These are phyloP conservation scores for Scaptodrosophila lebanonensis DNA, from an alignment of 1,140 invertebrate species.

Conservation along the genomic window DNA sequence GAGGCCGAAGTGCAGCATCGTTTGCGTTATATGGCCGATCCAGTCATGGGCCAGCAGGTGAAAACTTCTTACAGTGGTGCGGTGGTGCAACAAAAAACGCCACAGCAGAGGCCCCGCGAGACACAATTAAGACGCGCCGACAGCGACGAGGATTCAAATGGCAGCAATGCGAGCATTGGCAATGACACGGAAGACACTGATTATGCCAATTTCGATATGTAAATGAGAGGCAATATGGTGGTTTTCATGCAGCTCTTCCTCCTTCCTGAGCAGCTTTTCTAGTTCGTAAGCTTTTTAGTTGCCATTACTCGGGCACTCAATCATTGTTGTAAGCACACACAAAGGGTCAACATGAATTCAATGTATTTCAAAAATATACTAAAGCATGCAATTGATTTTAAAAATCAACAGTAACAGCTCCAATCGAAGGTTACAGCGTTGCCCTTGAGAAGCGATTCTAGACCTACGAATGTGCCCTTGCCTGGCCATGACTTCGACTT, in stretches of 20 bases:
- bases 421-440: slow-evolving; percentile 34
- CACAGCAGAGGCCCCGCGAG: slow-evolving; percentile 43
- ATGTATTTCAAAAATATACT: slow-evolving; percentile 42
- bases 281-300: slow-evolving; percentile 1
- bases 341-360: slow-evolving; percentile 11
- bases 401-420: slow-evolving; percentile 32
- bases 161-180: slow-evolving; percentile 23
- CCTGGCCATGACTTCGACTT: neutral
- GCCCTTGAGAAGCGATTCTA: slow-evolving; percentile 53
- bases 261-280: slow-evolving; percentile 11
- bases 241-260: slow-evolving; percentile 11
- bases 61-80: slow-evolving; percentile 38
- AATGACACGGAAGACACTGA: slow-evolving; percentile 29
- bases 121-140: slow-evolving; percentile 54
- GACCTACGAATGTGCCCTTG: slow-evolving; percentile 53
- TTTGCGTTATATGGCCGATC: slow-evolving; percentile 50
- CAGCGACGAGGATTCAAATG: neutral
- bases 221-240: slow-evolving; percentile 29
- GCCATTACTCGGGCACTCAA: too few relatives aligned
- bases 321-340: too few relatives aligned
- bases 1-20: too few relatives aligned
- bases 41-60: slow-evolving; percentile 56
- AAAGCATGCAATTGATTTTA: slow-evolving; percentile 69
- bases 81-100: slow-evolving; percentile 17
- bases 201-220: slow-evolving; percentile 44